Conservation (phyloP, 2,888 invertebrate species). For the Stenodema calcarata region DNA sequence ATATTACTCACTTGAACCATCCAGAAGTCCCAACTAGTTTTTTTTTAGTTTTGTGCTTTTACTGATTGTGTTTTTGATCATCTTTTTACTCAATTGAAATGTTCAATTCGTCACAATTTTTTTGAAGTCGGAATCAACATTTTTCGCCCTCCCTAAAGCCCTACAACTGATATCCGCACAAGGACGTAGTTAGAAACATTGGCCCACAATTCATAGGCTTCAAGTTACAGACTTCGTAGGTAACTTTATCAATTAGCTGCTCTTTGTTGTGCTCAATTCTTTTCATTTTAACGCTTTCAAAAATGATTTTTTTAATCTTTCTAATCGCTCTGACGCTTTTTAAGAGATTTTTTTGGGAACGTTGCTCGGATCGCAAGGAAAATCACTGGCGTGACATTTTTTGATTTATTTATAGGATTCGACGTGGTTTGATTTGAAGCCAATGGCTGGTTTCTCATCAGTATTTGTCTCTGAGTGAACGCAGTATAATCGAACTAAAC, state of each 20-base stretch:
- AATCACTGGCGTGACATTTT: not conserved
- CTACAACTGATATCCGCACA: constrained; percentile 15
- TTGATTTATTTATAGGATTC: not conserved
- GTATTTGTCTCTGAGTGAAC: too few species aligned
- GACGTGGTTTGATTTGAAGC: not conserved
- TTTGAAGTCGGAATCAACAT: not conserved
- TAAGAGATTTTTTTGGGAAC: not conserved
- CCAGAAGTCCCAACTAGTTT: too few species aligned
- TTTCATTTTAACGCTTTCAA: constrained; percentile 11
- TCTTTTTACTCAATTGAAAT: too few species aligned
- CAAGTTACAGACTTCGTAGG: constrained; percentile 53
- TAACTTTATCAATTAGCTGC: constrained; percentile 53
- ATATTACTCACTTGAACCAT: too few species aligned
- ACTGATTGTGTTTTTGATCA: too few species aligned
- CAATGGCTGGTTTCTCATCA: not conserved
- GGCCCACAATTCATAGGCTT: constrained; percentile 52
- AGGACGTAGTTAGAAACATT: constrained; percentile 51
- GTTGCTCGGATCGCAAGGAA: not conserved
- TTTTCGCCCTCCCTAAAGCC: not conserved
- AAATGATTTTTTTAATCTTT: not conserved
- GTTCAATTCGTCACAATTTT: too few species aligned
- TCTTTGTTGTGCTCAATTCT: constrained; percentile 48
- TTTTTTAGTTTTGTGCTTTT: too few species aligned
- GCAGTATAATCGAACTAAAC: too few species aligned
- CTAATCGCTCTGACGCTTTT: not conserved